Evolutionary conservation across 2,113 vertebrate species (phyloP), one percentile per base, ranked within the genome.

Genomic region (Dromaius novaehollandiae): DNA sequence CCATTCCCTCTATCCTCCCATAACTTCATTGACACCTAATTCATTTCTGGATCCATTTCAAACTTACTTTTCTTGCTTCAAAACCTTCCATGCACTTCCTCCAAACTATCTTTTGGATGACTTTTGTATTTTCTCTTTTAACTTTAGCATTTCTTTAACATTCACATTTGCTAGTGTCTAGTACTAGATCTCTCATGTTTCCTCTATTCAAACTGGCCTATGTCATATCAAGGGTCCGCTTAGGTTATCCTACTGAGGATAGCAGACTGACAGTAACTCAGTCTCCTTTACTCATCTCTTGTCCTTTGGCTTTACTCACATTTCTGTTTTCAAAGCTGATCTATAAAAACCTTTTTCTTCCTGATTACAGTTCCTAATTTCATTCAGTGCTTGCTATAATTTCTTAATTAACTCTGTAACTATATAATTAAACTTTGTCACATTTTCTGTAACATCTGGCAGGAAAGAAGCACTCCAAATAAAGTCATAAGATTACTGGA

Each of bases 321-420:
- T 6, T 64, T 82, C 61, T 77, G 24, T 65, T 89, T 88, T 81
- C 71, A 75, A 86, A 86, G 66, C 3, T 83, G 9, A 74, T 80
- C 78, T 92, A 77, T 46, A 77, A 91, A 93, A 94, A 50, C 22
- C 34, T 89, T 92, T 63, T 78, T 60, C 78, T 89, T 91, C 50
- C 78, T 96, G 75, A 94, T 95, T 91, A 69, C 69, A 69, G 30
- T 30, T 65, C 26, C 50, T 88, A 85, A 96, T 95, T 91, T 94
- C 58, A 85, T 60, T 69, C 65, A 58, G 8, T 81, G 73, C 5
- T 56, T 94, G 17, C 73, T 95, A 26, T 60, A 82, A 95, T 95
- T 91, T 94, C 36, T 85, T 93, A 74, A 96, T 96, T 74, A 95
- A 69, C 34, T 61, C 56, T 70, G 21, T 75, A 91, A 94, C 40